Evolutionary conservation across 64 coral and sea anemone genomes (phyloP).

Genomic region (Trachythela sp.): DNA sequence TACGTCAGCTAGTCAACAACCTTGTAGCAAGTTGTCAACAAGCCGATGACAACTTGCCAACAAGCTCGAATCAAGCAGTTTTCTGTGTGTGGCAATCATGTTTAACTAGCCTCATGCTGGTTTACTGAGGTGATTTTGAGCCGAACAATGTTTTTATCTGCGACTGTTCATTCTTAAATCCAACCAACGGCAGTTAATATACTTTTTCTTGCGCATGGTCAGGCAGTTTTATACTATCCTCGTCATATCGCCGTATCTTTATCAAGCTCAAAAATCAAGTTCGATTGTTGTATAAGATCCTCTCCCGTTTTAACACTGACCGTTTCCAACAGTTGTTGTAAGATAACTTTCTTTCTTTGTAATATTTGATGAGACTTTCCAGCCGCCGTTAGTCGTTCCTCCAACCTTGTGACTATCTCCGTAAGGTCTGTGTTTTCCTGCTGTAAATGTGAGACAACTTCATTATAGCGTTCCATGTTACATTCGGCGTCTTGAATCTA

Average conservation of each 20-base stretch:
- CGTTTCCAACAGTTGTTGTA: slow-evolving; percentile 83
- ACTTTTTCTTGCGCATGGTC: too few species aligned
- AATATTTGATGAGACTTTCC: slow-evolving; percentile 71
- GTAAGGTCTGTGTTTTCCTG: slow-evolving; percentile 76
- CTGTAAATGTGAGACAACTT: slow-evolving; percentile 44
- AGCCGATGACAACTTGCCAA: too few species aligned
- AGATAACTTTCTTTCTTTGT: slow-evolving; percentile 64
- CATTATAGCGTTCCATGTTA: neutral
- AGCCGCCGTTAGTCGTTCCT: slow-evolving; percentile 63
- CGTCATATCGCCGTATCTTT: slow-evolving; percentile 60
- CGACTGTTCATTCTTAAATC: too few species aligned
- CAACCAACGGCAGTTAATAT: neutral
- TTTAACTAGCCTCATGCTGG: too few species aligned
- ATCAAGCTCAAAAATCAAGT: slow-evolving; percentile 80
- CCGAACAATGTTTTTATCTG: too few species aligned
- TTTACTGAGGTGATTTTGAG: too few species aligned
- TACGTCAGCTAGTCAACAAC: too few species aligned
- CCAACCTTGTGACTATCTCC: slow-evolving; percentile 56
- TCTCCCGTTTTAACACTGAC: slow-evolving; percentile 68
- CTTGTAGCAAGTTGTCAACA: too few species aligned
- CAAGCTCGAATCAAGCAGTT: too few species aligned
- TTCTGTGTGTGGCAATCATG: too few species aligned
- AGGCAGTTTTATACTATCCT: too few species aligned
- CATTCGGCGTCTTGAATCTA: neutral
- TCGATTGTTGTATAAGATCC: slow-evolving; percentile 60